phyloP scores from a whole-genome alignment of 2,888 invertebrate species.

The Dynastes hyllus region DNA sequence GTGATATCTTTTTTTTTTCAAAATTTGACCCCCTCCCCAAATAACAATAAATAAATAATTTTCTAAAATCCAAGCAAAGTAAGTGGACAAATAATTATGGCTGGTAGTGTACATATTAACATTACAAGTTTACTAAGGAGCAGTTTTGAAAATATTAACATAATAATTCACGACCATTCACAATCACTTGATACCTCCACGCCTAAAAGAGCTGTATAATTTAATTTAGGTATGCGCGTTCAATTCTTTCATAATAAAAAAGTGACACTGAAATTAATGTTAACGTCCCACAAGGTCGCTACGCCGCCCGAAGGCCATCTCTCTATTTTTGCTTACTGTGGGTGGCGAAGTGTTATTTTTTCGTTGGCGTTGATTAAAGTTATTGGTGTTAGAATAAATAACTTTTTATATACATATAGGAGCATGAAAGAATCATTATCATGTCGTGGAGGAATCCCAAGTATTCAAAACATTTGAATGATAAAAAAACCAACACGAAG shows the following conservation, averaged over 20 bases:
- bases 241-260: constrained; percentile 2
- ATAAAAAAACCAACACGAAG: not conserved
- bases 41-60: no score
- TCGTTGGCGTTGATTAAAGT: not conserved
- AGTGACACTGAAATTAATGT: constrained; percentile 23
- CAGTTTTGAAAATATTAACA: no score
- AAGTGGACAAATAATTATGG: no score
- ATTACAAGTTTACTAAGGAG: no score
- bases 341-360: constrained; percentile 7
- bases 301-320: constrained; percentile 17
- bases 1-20: no score
- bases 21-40: no score
- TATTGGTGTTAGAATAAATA: not conserved
- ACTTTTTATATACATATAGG: not conserved
- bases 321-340: constrained; percentile 15
- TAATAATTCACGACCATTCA: no score
- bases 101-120: no score
- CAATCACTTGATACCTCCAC: no score
- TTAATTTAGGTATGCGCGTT: not conserved
- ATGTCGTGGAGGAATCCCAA: constrained; percentile 12
- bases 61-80: no score
- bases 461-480: not conserved
- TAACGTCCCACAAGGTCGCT: constrained; percentile 32
- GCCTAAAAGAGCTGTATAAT: no score
- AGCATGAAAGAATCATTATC: not conserved